Base-by-base conservation (phyloP, 2,888 invertebrate genomes). In the Eudemis profundana region DNA sequence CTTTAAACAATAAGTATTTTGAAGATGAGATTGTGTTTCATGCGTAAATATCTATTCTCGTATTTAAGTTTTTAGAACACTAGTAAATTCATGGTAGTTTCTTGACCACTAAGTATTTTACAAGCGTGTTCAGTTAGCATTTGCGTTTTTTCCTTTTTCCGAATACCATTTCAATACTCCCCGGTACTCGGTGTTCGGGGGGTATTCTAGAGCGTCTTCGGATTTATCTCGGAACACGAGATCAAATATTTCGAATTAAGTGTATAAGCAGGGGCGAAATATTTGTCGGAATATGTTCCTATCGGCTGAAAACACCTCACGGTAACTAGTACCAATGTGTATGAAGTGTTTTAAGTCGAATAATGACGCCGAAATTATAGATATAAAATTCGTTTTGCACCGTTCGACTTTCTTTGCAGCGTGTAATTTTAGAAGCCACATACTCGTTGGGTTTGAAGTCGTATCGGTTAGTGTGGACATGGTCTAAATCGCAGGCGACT, bases 271-370 rank as follows among this genome's bases (percentile, higher is more conserved):
- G 44, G 15, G 60, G 60, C 65, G 51, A 60, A 47, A 27, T 60
- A 53, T 53, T 51, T 65, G 14, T n/a, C 59, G 21, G 29, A 7
- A 50, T 19, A n/a, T 50, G 63, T 57, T 65, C 64, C 36, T n/a
- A n/a, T 50, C 14, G 44, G 42, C 64, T 44, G 57, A 27, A 42
- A 50, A 50, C 38, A 51, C 50, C 42, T 59, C 40, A 51, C 23
- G 8, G 19, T 19, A 56, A 15, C 15, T 64, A 57, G 64, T 53
- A 60, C 27, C 23, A 36, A 23, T 38, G 38, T 10, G 12, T 29
- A 59, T 44, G 57, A 64, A 64, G 64, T 27, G 27, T 44, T 44
- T 51, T 23, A 44, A 44, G 64, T 51, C 21, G 21, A 47, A 17
- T n/a, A 57, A 17, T 8, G 8, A 14, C 12, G 5, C 14, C 27